phyloP scores from a whole-genome alignment of 2,113 vertebrate genomes.

The Sterrhoptilus dennistouni region DNA sequence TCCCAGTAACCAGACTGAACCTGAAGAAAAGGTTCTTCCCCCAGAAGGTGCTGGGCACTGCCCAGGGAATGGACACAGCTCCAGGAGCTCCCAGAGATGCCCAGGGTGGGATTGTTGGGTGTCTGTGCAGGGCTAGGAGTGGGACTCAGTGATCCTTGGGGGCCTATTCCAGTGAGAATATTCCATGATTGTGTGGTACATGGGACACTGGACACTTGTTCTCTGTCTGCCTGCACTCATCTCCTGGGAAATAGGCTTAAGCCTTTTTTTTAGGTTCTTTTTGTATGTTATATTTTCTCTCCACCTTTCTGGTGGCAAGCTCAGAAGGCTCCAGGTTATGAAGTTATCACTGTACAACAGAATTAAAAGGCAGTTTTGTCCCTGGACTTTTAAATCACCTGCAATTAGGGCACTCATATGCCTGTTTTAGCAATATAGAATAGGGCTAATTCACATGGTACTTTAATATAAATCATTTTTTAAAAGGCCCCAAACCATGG shows the following conservation, averaged over 20 bases:
- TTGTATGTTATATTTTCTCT: background rate
- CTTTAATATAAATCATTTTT: background rate
- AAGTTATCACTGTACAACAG: background rate
- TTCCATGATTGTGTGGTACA: background rate
- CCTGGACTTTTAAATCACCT: background rate
- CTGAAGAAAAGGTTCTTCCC: background rate
- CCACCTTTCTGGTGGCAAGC: background rate
- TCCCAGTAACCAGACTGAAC: background rate
- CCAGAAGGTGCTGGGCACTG: background rate
- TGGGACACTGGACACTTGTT: background rate
- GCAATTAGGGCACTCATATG: background rate
- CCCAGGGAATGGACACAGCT: background rate
- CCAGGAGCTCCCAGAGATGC: background rate
- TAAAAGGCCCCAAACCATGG: background rate
- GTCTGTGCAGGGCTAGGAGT: background rate
- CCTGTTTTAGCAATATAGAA: background rate
- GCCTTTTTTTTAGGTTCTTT: no score
- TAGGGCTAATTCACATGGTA: background rate
- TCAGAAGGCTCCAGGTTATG: background rate
- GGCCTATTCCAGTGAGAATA: background rate
- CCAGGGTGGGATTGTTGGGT: background rate
- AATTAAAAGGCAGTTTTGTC: background rate
- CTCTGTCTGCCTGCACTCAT: background rate
- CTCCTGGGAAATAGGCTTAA: background rate
- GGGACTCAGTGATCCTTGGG: rapidly evolving